A percentile compares a stretch with the other conserved stretches of the same genome.
phyloP scores from a whole-genome alignment of 2,888 invertebrate species.

The Cheilosia grossa region DNA sequence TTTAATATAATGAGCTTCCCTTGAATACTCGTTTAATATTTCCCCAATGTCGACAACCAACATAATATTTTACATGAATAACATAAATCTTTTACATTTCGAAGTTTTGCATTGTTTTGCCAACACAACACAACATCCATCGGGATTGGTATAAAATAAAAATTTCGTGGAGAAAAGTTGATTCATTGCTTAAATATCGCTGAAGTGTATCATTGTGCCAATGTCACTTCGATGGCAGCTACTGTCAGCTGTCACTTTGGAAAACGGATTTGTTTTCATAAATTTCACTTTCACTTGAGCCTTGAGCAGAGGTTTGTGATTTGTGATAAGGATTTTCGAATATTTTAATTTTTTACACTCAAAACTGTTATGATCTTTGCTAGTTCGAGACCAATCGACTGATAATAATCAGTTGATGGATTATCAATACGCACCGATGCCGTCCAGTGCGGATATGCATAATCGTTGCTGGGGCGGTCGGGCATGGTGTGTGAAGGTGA shows the following conservation, averaged over 20 bases:
- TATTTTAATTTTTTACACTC: not conserved
- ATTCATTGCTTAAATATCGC: not conserved
- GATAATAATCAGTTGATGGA: conserved; percentile 84
- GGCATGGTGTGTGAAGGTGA: conserved; percentile 93
- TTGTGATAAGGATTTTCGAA: not conserved
- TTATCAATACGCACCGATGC: conserved; percentile 86
- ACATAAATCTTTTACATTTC: too few relatives aligned
- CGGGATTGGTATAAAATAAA: too few relatives aligned
- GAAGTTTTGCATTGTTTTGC: too few relatives aligned
- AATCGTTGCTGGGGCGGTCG: conserved; percentile 93
- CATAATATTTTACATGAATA: too few relatives aligned
- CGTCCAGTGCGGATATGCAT: conserved; percentile 89
- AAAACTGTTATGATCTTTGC: not conserved
- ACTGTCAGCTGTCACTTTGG: not conserved
- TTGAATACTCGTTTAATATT: too few relatives aligned
- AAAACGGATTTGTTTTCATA: conserved; percentile 5
- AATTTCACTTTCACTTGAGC: not conserved
- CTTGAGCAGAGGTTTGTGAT: not conserved
- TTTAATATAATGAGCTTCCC: too few relatives aligned
- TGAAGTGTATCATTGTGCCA: not conserved
- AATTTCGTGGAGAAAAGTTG: too few relatives aligned
- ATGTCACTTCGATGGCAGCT: not conserved
- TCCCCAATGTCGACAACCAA: too few relatives aligned
- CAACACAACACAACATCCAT: too few relatives aligned
- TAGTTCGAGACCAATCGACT: conserved; percentile 23